These are phyloP conservation scores for Lasioglossum marginatum DNA, from an alignment of 2,888 invertebrate species.

Conservation along the genomic window DNA sequence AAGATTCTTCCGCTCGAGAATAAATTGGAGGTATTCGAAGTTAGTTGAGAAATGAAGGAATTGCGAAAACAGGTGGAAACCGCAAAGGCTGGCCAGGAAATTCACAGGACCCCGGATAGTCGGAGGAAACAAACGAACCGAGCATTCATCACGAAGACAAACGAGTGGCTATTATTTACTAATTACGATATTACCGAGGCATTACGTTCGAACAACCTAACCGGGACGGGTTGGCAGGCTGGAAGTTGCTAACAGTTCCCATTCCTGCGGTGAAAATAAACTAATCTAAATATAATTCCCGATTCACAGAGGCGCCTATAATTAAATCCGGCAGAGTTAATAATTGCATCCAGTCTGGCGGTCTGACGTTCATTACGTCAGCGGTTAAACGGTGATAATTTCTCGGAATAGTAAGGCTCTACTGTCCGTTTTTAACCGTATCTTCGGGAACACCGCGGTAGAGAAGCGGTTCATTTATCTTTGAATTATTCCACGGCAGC, in stretches of 20 bases:
- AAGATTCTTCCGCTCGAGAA: neutral
- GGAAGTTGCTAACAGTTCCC: neutral
- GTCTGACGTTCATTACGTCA: slow-evolving; percentile 19
- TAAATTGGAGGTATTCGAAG: neutral
- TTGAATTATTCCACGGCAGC: slow-evolving; percentile 47
- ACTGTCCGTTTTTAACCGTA: slow-evolving; percentile 31
- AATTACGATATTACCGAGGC: neutral
- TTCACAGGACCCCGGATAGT: neutral
- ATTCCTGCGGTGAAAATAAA: neutral
- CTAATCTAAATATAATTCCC: neutral
- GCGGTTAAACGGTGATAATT: slow-evolving; percentile 10
- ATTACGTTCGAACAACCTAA: neutral
- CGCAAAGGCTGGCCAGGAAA: neutral
- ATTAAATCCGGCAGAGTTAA: neutral
- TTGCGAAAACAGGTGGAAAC: neutral
- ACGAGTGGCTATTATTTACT: neutral
- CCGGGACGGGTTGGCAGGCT: neutral
- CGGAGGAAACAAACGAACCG: neutral
- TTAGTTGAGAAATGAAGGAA: neutral
- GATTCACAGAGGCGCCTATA: slow-evolving; percentile 9
- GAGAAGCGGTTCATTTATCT: slow-evolving; percentile 43
- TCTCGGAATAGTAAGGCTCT: slow-evolving; percentile 22
- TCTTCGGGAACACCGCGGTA: neutral
- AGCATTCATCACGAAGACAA: neutral
- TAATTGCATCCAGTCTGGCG: neutral